Evolutionary conservation across 2,888 invertebrate species (phyloP).

Genomic region (Dendrolimus pini): DNA sequence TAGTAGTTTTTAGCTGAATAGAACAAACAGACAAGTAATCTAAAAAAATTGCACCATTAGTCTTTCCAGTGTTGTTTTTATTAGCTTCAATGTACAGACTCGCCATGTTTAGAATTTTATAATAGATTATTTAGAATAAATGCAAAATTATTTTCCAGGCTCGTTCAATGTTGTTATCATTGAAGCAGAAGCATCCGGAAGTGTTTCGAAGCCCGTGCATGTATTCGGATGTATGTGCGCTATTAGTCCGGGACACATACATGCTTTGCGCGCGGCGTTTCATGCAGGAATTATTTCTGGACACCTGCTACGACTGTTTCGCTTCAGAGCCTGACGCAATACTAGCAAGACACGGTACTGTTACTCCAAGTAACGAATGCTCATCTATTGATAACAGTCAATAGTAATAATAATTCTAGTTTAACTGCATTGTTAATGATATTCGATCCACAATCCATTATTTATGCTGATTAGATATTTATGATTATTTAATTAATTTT

Average conservation of each 20-base stretch:
- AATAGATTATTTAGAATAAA: too few relatives aligned
- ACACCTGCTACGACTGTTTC: conserved; percentile 84
- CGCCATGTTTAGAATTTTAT: too few relatives aligned
- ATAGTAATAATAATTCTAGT: conserved; percentile 15
- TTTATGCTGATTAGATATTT: too few relatives aligned
- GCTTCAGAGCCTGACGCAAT: conserved; percentile 67
- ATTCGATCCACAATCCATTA: neutral
- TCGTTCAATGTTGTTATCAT: conserved; percentile 85
- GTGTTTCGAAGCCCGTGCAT: conserved; percentile 91
- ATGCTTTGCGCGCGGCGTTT: conserved; percentile 90
- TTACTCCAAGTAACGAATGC: conserved; percentile 14
- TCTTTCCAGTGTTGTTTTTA: too few relatives aligned
- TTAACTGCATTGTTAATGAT: neutral
- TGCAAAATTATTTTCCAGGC: conserved; percentile 67
- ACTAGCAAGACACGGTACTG: conserved; percentile 40
- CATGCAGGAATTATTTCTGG: conserved; percentile 95
- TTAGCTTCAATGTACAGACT: too few relatives aligned
- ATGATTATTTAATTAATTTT: too few relatives aligned
- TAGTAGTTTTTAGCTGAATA: too few relatives aligned
- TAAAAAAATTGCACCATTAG: too few relatives aligned
- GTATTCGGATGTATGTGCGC: conserved; percentile 92
- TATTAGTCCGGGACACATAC: conserved; percentile 87
- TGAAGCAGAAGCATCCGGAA: conserved; percentile 84
- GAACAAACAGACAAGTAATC: too few relatives aligned
- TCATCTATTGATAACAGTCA: conserved; percentile 9